Evolutionary conservation across 2,888 invertebrate genomes (phyloP).

Genomic region (Meteorus colon): DNA sequence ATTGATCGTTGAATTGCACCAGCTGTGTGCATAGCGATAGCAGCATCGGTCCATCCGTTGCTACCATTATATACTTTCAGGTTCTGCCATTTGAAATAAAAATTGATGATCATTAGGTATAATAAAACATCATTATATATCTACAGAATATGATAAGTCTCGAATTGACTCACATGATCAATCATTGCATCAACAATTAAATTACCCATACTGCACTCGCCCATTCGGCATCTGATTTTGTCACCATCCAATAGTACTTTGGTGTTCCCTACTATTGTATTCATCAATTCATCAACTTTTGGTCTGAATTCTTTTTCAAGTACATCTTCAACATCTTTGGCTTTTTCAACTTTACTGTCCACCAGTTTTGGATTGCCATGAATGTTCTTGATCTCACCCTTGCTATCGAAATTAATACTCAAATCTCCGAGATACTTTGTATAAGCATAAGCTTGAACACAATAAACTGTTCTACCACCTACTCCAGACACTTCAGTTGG

Average conservation of each 20-base stretch:
- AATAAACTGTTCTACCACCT: conserved; percentile 84
- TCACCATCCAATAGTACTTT: conserved; percentile 82
- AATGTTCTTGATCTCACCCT: conserved; percentile 81
- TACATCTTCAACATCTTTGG: conserved; percentile 77
- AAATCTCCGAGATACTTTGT: conserved; percentile 93
- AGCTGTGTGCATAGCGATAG: conserved; percentile 84
- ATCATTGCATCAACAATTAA: conserved; percentile 86
- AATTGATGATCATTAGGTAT: no score
- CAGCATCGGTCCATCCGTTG: conserved; percentile 84
- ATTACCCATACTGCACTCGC: conserved; percentile 91
- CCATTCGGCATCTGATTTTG: conserved; percentile 77
- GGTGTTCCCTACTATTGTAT: conserved; percentile 79
- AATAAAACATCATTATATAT: no score
- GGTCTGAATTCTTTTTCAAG: conserved; percentile 79
- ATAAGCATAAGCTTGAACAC: no score
- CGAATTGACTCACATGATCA: conserved; percentile 74
- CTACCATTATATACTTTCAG: conserved; percentile 72
- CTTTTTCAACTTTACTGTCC: conserved; percentile 78
- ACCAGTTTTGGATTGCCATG: conserved; percentile 86
- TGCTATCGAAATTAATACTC: conserved; percentile 80
- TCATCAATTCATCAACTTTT: conserved; percentile 75
- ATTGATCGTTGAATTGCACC: conserved; percentile 86
- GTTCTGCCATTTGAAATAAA: conserved; percentile 64
- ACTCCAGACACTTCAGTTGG: conserved; percentile 82
- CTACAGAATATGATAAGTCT: no score